Evolutionary conservation across 2,113 vertebrate genomes (phyloP).

Genomic region (Psittacula cyanocephala): DNA sequence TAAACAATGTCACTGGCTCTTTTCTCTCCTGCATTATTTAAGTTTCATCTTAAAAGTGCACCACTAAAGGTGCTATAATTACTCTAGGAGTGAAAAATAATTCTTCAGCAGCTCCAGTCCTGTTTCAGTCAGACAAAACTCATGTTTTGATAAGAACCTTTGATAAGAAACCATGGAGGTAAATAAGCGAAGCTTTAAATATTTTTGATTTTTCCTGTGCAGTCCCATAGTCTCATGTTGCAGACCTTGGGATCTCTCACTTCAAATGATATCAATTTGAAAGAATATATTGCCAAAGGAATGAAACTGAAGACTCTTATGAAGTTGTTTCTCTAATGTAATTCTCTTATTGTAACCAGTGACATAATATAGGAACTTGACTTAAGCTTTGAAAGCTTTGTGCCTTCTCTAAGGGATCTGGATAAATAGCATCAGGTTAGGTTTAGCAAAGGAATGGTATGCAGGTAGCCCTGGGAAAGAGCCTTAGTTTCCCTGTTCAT

Average conservation of each 20-base stretch:
- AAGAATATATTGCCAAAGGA: background rate
- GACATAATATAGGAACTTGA: background rate
- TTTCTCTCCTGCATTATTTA: background rate
- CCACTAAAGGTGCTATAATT: background rate
- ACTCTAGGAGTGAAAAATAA: background rate
- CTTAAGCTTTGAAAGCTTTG: background rate
- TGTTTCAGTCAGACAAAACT: background rate
- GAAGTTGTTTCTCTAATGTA: background rate
- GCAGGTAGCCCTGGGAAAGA: background rate
- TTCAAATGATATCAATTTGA: background rate
- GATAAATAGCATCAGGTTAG: background rate
- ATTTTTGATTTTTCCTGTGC: background rate
- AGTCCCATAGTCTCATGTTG: background rate
- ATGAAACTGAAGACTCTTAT: background rate
- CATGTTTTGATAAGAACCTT: background rate
- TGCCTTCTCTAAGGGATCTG: background rate
- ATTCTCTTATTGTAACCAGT: background rate
- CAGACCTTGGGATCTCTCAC: background rate
- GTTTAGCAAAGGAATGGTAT: background rate
- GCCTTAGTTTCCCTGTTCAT: background rate
- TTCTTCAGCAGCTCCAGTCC: background rate
- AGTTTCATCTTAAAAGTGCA: background rate
- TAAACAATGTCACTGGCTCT: background rate
- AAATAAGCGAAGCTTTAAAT: background rate
- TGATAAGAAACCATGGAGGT: background rate